Conservation (phyloP, 1,140 invertebrate species). For the Steinernema feltiae region DNA sequence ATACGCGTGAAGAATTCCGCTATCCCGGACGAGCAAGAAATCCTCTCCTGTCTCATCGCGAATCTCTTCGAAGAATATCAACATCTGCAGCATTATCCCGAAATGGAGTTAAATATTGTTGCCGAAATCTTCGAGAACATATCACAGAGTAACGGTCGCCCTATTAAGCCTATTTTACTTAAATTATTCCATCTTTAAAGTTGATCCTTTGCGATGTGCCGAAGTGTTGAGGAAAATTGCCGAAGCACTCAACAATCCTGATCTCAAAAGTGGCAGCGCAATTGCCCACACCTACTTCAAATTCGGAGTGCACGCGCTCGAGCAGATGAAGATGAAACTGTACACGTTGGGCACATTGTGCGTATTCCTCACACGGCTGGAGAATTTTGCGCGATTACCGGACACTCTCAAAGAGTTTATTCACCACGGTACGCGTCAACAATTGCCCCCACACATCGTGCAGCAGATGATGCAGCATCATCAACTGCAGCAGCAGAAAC, state of each 20-base stretch:
- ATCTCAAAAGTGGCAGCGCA: constrained; percentile 30
- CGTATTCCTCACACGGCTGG: background rate
- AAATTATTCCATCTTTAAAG: constrained; percentile 54
- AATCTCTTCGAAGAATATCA: constrained; percentile 97
- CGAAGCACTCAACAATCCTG: constrained; percentile 51
- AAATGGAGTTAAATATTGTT: constrained; percentile 91
- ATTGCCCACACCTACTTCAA: background rate
- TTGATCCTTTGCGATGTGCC: constrained; percentile 31
- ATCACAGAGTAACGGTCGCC: constrained; percentile 69
- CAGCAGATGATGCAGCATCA: background rate
- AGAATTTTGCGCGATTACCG: constrained; percentile 42
- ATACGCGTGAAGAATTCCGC: constrained; percentile 62
- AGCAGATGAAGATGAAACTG: background rate
- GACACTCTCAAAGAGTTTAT: constrained; percentile 43
- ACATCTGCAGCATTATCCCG: constrained; percentile 96
- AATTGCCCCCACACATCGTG: constrained; percentile 8
- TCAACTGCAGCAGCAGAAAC: background rate
- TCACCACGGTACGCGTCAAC: constrained; percentile 33
- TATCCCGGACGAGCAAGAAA: constrained; percentile 59
- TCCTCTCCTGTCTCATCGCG: constrained; percentile 92
- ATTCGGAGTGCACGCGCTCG: background rate
- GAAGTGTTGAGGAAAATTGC: constrained; percentile 54
- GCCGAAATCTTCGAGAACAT: constrained; percentile 88
- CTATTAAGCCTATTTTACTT: too few species aligned
- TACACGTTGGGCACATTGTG: background rate